A percentile compares a stretch with the other conserved stretches of the same genome.
These are phyloP conservation scores for Cephus nigrinus DNA, from an alignment of 2,888 invertebrate species.

Conservation along the genomic window DNA sequence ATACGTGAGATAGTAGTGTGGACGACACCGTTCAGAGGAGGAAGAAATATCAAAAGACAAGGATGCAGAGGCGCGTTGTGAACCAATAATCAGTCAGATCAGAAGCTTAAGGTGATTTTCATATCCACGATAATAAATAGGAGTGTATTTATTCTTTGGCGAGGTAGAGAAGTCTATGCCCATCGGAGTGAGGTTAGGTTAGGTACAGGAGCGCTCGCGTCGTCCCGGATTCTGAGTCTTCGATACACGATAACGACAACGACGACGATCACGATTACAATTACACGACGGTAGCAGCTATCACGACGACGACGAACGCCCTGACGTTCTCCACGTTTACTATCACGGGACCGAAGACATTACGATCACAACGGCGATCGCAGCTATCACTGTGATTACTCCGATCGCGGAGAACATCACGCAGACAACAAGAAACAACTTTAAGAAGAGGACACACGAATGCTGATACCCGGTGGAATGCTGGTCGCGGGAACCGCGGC, in stretches of 20 bases:
- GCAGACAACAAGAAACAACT: background rate
- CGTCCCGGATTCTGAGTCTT: background rate
- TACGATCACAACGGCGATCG: background rate
- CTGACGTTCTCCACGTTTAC: background rate
- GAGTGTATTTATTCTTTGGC: background rate
- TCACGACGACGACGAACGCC: background rate
- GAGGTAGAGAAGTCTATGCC: background rate
- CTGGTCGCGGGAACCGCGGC: slow-evolving; percentile 54
- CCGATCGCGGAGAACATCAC: background rate
- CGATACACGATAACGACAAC: background rate
- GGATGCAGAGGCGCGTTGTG: background rate
- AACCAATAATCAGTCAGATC: background rate
- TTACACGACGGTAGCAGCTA: background rate
- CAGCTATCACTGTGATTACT: background rate
- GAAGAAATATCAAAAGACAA: background rate
- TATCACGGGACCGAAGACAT: background rate
- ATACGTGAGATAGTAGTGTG: background rate
- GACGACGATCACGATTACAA: background rate
- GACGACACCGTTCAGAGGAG: background rate
- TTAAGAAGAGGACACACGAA: slow-evolving; percentile 32
- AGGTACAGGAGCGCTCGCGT: background rate
- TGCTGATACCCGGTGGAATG: slow-evolving; percentile 57
- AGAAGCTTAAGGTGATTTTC: background rate
- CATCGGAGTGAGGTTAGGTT: background rate
- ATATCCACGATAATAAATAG: background rate